Base-by-base conservation (phyloP, 2,113 vertebrate genomes). In the Ascaphus truei region DNA sequence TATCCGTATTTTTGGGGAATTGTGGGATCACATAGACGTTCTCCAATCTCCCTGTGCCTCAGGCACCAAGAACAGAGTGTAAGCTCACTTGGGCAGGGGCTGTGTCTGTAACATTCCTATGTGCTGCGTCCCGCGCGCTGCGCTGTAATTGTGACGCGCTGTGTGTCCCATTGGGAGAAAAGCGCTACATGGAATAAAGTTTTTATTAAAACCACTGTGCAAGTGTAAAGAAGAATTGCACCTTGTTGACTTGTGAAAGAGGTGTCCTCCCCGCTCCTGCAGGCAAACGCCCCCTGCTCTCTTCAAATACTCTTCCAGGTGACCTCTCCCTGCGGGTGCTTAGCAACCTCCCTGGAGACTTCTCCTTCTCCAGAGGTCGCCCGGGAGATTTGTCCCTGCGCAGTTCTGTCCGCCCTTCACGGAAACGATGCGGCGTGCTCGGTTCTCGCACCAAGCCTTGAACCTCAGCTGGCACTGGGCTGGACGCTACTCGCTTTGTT, bases 221-320 rank as follows among this genome's bases (percentile, higher is more conserved):
- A n/a, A n/a, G n/a, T n/a, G n/a, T n/a, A n/a, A n/a, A n/a, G n/a
- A n/a, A n/a, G n/a, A n/a, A n/a, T 48, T 11, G 13, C 69, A 98
- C 96, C 95, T 99, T 99, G 81, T 95, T 98, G 75, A 96, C 95
- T 56, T 97, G 96, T 47, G 96, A 93, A 26, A 99, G 89, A 7
- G 96, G 96, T 1, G 96, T 98, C 57, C 96, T 91, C 61, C 93
- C 82, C 0, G 94, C 95, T 1, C 95, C 95, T 1, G 81, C 88
- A 0, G 94, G 92, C 71, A 96, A 86, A 6, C 97, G 90, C 20
- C 89, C 85, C 81, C 94, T 86, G 81, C 81, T 83, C 73, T 98
- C 97, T 0, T 96, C 96, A 0, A 98, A 97, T 33, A 90, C 81
- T 13, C 97, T 89, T 3, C 94, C 95, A 0, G 97, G 97, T 16